Base-by-base conservation (phyloP, 2,888 invertebrate species). In the Germaria angustata region DNA sequence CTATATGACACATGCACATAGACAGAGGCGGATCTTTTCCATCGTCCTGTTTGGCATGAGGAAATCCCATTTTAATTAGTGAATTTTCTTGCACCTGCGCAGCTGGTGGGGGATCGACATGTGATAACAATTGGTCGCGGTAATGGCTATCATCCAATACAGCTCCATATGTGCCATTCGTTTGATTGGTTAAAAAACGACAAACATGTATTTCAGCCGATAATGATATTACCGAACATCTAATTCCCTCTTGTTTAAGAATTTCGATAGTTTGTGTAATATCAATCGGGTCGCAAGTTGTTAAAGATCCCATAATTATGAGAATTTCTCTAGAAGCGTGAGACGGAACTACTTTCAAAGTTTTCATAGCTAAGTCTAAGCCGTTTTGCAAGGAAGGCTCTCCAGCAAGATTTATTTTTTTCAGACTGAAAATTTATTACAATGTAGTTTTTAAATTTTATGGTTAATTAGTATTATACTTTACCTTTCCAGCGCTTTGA, bases 381-480 rank as follows among this genome's bases (percentile, higher is more conserved):
- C 98, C 96, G 90, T 99, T 99, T 92, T 99, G 99, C 66, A 99
- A 91, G 0, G 99, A 99, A 0, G 99, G 98, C 91, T 99, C 99
- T 0, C 99, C 99, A 51, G 93, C 93, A 84, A 98, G 93, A 11
- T 93, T 89, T 20, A 95, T 92, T 86, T 95, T 94, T 69, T 93
- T 92, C 85, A 96, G 90, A 39, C 93, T 93, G 81, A 78, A 81
- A 34, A 17, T n/a, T n/a, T n/a, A n/a, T n/a, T n/a, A n/a, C n/a
- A n/a, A n/a, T n/a, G n/a, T 34, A 65, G 8, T 9, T 63, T 7
- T 13, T 0, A 44, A 5, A 24, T 5, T 28, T 24, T 11, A 53
- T 22, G 1, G n/a, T 17, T 22, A 49, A 13, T 13, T 28, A 5
- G 11, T 2, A 3, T 15, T 24, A 9, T 34, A 32, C 13, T 8